These are phyloP conservation scores for Buphagus erythrorhynchus DNA, from an alignment of 2,797 vertebrate species.

Conservation along the genomic window DNA sequence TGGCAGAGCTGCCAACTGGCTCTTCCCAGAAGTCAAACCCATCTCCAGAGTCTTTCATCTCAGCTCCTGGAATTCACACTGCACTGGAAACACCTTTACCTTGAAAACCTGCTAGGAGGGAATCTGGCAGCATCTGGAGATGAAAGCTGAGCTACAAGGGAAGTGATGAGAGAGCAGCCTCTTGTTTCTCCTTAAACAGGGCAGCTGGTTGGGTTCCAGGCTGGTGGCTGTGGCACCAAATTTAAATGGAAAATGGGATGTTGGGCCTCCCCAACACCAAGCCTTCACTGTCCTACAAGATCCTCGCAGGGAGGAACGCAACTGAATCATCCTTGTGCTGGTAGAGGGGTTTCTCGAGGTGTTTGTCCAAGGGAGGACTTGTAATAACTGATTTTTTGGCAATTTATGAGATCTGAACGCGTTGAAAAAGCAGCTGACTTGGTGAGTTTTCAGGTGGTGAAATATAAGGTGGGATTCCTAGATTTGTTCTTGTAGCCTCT, in stretches of 20 bases:
- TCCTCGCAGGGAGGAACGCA: rapidly evolving
- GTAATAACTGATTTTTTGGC: not conserved
- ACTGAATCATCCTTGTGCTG: rapidly evolving
- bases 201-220: not conserved
- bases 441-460: not conserved
- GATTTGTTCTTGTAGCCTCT: rapidly evolving
- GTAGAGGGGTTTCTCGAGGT: rapidly evolving
- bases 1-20: no score
- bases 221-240: not conserved
- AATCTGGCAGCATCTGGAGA: not conserved
- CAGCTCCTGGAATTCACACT: not conserved
- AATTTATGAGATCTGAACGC: rapidly evolving
- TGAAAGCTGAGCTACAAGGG: not conserved
- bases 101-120: not conserved
- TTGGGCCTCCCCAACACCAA: rapidly evolving
- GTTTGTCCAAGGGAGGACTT: rapidly evolving
- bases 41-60: not conserved
- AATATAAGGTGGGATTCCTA: rapidly evolving
- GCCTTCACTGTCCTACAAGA: rapidly evolving
- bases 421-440: rapidly evolving
- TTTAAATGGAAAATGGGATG: rapidly evolving
- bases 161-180: not conserved
- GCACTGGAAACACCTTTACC: rapidly evolving
- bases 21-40: not conserved
- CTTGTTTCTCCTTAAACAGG: not conserved